Conservation (phyloP, 1,140 invertebrate genomes). For the Steinernema khuongi region DNA sequence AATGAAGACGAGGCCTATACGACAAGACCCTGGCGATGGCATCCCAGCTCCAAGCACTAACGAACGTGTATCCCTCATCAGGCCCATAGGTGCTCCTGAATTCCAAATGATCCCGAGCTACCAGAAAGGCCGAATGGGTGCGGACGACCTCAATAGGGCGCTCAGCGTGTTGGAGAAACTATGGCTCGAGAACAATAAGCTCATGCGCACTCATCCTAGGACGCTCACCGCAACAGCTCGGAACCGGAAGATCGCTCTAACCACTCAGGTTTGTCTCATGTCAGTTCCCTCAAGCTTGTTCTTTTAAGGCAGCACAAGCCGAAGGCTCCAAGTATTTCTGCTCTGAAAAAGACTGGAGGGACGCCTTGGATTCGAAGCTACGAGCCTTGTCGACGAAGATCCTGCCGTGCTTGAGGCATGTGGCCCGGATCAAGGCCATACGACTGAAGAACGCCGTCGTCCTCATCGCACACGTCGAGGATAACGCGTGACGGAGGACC, state of each 20-base stretch:
- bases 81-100: background rate
- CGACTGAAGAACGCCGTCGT: background rate
- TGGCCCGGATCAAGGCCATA: background rate
- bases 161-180: background rate
- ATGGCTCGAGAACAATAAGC: background rate
- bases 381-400: background rate
- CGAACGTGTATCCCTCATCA: background rate
- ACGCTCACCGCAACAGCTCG: background rate
- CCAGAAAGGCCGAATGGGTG: background rate
- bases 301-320: background rate
- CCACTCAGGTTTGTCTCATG: background rate
- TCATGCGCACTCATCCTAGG: background rate
- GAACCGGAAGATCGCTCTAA: background rate
- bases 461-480: background rate
- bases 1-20: no score
- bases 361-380: background rate
- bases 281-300: background rate
- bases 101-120: background rate
- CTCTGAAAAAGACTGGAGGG: background rate
- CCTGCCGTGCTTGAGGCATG: background rate
- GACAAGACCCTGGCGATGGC: no score
- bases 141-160: background rate
- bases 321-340: background rate
- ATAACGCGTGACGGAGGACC: background rate
- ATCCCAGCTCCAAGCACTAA: no score